Conservation (phyloP, 2,888 invertebrate species). For the Drosophila pegasa region DNA sequence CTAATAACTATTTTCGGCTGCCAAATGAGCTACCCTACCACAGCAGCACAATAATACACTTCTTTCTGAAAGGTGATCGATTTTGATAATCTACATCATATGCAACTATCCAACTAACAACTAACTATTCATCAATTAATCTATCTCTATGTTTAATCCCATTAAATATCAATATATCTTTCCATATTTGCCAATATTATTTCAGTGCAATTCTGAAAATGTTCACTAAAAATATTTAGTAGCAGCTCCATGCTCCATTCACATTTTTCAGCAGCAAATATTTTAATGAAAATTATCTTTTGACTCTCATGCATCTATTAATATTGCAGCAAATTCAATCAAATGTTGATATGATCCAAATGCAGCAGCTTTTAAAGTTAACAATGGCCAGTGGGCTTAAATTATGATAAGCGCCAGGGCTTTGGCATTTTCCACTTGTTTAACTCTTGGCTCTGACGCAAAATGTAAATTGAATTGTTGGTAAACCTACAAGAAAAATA, state of each 20-base stretch:
- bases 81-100: neutral
- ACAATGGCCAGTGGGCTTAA: neutral
- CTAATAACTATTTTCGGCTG: neutral
- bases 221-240: too few species aligned
- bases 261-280: too few species aligned
- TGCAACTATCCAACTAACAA: too few species aligned
- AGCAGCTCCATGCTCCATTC: too few species aligned
- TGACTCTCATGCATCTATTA: neutral
- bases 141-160: neutral
- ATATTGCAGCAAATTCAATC: too few species aligned
- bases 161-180: neutral
- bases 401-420: too few species aligned
- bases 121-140: neutral
- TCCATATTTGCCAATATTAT: too few species aligned
- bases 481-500: neutral
- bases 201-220: too few species aligned
- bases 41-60: neutral
- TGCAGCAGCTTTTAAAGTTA: neutral
- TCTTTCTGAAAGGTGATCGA: neutral
- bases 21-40: neutral
- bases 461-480: conserved; percentile 30
- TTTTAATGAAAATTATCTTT: too few species aligned
- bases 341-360: neutral
- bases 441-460: conserved; percentile 16
- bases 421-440: conserved; percentile 14